Conservation (phyloP, 2,888 invertebrate genomes). For the Drosophila histrio region DNA sequence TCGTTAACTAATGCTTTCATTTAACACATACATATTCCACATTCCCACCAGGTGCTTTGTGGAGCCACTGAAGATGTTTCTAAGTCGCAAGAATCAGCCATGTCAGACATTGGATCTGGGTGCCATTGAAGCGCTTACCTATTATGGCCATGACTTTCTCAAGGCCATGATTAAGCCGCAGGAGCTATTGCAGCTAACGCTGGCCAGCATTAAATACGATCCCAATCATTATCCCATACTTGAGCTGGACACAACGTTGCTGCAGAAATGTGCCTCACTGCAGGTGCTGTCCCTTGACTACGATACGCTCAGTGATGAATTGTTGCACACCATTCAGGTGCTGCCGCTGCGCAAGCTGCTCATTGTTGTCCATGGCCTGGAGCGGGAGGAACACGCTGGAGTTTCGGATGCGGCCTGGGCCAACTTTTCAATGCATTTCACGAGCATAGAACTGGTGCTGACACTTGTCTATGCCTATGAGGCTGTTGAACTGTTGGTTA, state of each 20-base stretch:
- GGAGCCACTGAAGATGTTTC: constrained; percentile 82
- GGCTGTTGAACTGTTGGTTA: constrained; percentile 87
- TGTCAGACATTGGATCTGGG: constrained; percentile 83
- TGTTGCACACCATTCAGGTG: constrained; percentile 81
- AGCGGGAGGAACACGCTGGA: constrained; percentile 86
- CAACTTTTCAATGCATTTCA: constrained; percentile 84
- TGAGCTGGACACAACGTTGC: constrained; percentile 85
- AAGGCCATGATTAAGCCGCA: constrained; percentile 84
- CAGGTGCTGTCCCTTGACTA: constrained; percentile 85
- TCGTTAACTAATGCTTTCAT: not conserved
- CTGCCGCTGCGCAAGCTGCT: constrained; percentile 86
- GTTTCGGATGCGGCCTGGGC: constrained; percentile 88
- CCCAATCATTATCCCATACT: constrained; percentile 88
- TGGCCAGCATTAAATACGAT: constrained; percentile 90
- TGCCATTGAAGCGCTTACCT: constrained; percentile 83
- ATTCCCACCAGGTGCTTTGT: constrained; percentile 77
- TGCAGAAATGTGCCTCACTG: constrained; percentile 87
- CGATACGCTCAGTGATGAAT: constrained; percentile 82
- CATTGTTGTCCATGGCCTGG: constrained; percentile 89
- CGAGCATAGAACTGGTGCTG: constrained; percentile 81
- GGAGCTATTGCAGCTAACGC: constrained; percentile 87
- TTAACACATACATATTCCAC: not conserved
- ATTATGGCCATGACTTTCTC: constrained; percentile 82
- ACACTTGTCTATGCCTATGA: constrained; percentile 88
- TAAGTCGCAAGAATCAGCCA: constrained; percentile 80